phyloP scores from a whole-genome alignment of 2,888 invertebrate species.

The Branchellion lobata region DNA sequence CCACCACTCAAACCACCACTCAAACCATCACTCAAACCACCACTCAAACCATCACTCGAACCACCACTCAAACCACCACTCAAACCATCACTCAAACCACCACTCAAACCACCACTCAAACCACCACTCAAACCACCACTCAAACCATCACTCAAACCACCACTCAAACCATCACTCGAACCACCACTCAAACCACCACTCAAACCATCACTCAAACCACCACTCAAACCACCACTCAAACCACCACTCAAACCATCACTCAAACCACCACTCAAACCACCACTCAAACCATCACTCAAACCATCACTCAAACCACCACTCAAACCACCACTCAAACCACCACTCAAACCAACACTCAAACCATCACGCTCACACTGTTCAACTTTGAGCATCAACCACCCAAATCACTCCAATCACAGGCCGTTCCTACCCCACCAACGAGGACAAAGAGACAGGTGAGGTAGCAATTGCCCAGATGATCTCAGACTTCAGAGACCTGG shows the following conservation, averaged over 20 bases:
- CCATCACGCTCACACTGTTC: not conserved
- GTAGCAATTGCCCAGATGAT: constrained; percentile 42
- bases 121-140: no score
- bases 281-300: not conserved
- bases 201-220: no score
- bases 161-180: no score
- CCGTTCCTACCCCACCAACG: constrained; percentile 1
- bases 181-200: no score
- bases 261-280: not conserved
- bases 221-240: no score
- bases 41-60: no score
- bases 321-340: not conserved
- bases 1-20: no score
- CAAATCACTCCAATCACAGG: constrained; percentile 48
- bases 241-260: constrained; percentile 43
- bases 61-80: no score
- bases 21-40: no score
- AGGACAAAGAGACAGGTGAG: constrained; percentile 38
- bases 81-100: no score
- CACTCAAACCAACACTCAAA: not conserved
- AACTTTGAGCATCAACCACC: not conserved
- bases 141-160: no score
- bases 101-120: no score
- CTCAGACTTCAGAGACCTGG: constrained; percentile 57
- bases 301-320: not conserved